Conservation (phyloP, 2,113 vertebrate species). For the Phrynosoma blainvillii region DNA sequence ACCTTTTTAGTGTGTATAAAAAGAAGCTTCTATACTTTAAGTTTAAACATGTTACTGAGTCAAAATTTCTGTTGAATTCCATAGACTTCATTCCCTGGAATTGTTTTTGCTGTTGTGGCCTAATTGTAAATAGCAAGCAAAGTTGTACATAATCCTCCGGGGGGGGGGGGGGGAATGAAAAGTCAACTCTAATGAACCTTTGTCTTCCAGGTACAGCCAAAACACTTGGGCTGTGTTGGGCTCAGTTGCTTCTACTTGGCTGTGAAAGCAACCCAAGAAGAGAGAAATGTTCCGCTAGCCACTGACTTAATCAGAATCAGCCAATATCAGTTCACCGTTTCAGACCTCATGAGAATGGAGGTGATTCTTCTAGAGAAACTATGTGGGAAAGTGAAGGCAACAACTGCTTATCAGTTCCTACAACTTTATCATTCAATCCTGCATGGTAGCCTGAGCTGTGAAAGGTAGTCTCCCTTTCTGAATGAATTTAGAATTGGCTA, state of each 20-base stretch:
- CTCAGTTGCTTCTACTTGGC: constrained; percentile 96
- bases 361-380: constrained; percentile 96
- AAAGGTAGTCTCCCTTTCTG: constrained; percentile 77
- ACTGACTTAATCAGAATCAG: constrained; percentile 93
- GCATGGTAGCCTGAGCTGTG: constrained; percentile 80
- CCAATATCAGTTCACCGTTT: constrained; percentile 93
- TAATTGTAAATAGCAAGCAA: background rate
- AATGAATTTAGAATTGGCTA: background rate
- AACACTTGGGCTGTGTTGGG: constrained; percentile 93
- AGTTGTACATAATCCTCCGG: background rate
- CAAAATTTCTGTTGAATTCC: background rate
- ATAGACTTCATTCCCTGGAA: background rate
- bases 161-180: background rate
- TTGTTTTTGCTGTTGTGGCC: background rate
- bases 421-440: constrained; percentile 85
- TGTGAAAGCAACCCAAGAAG: constrained; percentile 90
- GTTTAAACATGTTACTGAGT: background rate
- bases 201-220: constrained; percentile 89
- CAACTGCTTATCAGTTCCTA: constrained; percentile 90
- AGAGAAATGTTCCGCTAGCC: constrained; percentile 90
- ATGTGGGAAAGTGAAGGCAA: constrained; percentile 88
- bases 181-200: background rate
- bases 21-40: background rate
- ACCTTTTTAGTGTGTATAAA: background rate
- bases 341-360: constrained; percentile 98